A percentile compares a stretch with the other conserved stretches of the same genome.
These are phyloP conservation scores for Heliconius hortense DNA, from an alignment of 2,888 invertebrate species.

Conservation along the genomic window DNA sequence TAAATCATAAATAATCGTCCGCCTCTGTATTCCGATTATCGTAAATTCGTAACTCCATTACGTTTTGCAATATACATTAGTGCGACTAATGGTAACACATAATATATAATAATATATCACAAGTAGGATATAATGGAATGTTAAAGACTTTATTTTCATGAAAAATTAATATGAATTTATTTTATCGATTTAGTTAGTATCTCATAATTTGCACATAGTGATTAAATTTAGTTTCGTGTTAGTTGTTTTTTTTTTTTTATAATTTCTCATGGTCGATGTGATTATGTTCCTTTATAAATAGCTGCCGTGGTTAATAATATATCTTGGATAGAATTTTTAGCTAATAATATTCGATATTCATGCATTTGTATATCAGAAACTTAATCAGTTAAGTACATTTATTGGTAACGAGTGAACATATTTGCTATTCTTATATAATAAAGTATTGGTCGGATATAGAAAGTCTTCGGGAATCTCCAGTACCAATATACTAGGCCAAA, in stretches of 20 bases:
- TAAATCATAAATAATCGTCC: constrained; percentile 20
- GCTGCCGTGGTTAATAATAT: constrained; percentile 38
- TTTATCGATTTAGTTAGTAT: constrained; percentile 57
- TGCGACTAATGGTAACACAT: constrained; percentile 26
- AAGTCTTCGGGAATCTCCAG: constrained; percentile 9
- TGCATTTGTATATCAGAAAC: constrained; percentile 43
- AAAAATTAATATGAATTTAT: constrained; percentile 63
- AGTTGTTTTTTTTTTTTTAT: constrained; percentile 55
- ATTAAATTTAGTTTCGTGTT: constrained; percentile 70
- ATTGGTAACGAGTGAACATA: constrained; percentile 25
- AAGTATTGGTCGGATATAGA: constrained; percentile 3
- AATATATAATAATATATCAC: constrained; percentile 32
- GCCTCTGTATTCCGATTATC: constrained; percentile 22
- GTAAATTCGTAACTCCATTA: constrained; percentile 13
- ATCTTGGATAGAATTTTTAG: constrained; percentile 47
- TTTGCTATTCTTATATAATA: constrained; percentile 10
- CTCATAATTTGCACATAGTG: constrained; percentile 69
- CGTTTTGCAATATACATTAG: constrained; percentile 22
- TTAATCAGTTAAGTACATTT: constrained; percentile 36
- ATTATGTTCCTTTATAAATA: constrained; percentile 72
- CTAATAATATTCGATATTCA: constrained; percentile 48
- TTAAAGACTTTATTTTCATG: constrained; percentile 67
- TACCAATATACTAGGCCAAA: constrained; percentile 32
- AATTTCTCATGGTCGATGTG: constrained; percentile 55
- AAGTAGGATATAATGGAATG: constrained; percentile 57